Conservation (phyloP, 2,113 vertebrate species). For the Phoxinus phoxinus region DNA sequence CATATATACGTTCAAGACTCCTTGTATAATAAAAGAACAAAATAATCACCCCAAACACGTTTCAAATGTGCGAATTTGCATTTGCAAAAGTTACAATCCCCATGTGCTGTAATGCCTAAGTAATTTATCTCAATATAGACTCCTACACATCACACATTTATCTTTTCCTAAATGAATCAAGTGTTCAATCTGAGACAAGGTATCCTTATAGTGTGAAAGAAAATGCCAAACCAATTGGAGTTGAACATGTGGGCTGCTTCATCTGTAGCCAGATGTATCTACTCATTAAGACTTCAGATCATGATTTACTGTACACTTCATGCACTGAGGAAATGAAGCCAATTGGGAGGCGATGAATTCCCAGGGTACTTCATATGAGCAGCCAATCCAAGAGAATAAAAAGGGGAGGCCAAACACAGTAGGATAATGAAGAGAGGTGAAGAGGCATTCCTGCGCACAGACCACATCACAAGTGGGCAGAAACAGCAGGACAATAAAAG, state of each 20-base stretch:
- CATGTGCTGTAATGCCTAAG: background rate
- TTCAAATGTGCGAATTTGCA: background rate
- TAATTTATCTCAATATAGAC: background rate
- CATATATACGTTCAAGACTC: too few relatives aligned
- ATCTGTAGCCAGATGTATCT: background rate
- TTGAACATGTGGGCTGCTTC: constrained; percentile 4
- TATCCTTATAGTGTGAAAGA: background rate
- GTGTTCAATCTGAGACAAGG: background rate
- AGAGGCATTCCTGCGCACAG: constrained; percentile 58
- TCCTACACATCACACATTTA: background rate
- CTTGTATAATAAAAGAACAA: too few relatives aligned
- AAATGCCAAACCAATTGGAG: background rate
- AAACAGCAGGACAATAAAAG: constrained; percentile 55
- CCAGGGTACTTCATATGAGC: constrained; percentile 28
- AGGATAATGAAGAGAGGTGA: constrained; percentile 50
- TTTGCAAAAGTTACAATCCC: background rate
- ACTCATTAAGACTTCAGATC: constrained; percentile 1
- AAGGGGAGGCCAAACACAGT: constrained; percentile 45
- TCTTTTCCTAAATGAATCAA: too few relatives aligned
- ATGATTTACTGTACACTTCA: constrained; percentile 11
- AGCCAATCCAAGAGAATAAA: constrained; percentile 56
- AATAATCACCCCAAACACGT: too few relatives aligned
- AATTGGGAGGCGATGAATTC: constrained; percentile 45
- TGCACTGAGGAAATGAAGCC: background rate
- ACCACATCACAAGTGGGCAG: constrained; percentile 62